Evolutionary conservation across 2,113 vertebrate genomes (phyloP).

Genomic region (Physeter macrocephalus): DNA sequence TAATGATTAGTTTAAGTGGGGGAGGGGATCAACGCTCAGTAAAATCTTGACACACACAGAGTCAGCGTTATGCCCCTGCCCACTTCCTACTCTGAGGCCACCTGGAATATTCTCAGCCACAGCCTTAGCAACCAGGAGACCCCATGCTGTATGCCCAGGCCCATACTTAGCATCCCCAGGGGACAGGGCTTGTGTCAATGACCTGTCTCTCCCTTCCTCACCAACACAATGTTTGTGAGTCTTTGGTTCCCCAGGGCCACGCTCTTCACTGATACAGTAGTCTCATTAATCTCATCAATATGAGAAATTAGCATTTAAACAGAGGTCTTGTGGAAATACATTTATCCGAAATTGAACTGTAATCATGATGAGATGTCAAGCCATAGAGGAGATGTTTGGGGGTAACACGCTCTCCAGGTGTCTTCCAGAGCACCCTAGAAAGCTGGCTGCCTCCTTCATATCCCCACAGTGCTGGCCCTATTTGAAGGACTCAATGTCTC

Average conservation of each 20-base stretch:
- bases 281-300: not conserved
- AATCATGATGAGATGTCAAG: not conserved
- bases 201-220: not conserved
- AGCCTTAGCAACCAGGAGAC: not conserved
- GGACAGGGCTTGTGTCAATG: not conserved
- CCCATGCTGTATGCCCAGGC: not conserved
- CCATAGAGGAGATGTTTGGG: not conserved
- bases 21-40: not conserved
- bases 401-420: not conserved
- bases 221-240: not conserved
- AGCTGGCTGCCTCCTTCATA: not conserved
- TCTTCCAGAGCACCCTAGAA: not conserved
- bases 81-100: not conserved
- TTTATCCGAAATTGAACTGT: not conserved
- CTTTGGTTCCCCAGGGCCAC: not conserved
- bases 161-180: rapidly evolving
- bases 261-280: not conserved
- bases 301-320: constrained; percentile 9
- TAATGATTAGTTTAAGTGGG: not conserved
- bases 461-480: not conserved
- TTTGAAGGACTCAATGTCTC: constrained; percentile 72
- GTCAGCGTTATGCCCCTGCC: not conserved
- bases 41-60: not conserved
- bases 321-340: not conserved
- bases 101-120: not conserved